Percentiles rank a stretch among this genome's conserved stretches.
Conservation (phyloP, 2,888 invertebrate species). For the Blera fallax region DNA sequence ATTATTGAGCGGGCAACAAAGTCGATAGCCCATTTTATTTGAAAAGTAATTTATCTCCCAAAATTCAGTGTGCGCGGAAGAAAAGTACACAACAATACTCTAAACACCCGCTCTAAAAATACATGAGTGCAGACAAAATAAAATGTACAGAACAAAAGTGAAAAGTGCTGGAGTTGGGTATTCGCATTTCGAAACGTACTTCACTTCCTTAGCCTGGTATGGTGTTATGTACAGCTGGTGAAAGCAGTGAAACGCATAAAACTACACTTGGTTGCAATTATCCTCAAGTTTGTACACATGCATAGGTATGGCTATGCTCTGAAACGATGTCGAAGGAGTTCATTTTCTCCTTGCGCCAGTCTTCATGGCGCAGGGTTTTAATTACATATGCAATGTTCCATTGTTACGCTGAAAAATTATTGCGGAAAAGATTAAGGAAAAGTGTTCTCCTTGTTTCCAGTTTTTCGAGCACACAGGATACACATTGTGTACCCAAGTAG, state of each 20-base stretch:
- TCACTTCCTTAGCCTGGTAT: not conserved
- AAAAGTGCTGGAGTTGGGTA: not conserved
- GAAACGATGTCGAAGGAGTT: not conserved
- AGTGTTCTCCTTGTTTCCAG: slow-evolving; percentile 11
- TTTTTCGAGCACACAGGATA: not conserved
- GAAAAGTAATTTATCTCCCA: not conserved
- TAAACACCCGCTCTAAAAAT: not conserved
- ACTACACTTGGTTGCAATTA: slow-evolving; percentile 15
- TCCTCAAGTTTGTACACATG: slow-evolving; percentile 8
- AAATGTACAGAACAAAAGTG: not conserved
- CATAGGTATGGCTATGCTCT: not conserved
- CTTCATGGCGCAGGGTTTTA: not conserved
- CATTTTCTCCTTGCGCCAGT: not conserved
- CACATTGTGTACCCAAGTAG: not conserved
- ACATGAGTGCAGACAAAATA: not conserved
- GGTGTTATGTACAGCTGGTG: not conserved
- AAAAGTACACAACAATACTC: not conserved
- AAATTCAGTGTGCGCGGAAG: not conserved
- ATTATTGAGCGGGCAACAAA: not conserved
- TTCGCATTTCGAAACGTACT: not conserved
- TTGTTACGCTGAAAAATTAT: slow-evolving; percentile 12
- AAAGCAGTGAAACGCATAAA: slow-evolving; percentile 6
- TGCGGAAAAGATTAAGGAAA: not conserved
- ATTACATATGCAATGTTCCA: slow-evolving; percentile 22
- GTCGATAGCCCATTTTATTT: not conserved